Conservation (phyloP, 2,113 vertebrate species). For the Lycaon pictus region DNA sequence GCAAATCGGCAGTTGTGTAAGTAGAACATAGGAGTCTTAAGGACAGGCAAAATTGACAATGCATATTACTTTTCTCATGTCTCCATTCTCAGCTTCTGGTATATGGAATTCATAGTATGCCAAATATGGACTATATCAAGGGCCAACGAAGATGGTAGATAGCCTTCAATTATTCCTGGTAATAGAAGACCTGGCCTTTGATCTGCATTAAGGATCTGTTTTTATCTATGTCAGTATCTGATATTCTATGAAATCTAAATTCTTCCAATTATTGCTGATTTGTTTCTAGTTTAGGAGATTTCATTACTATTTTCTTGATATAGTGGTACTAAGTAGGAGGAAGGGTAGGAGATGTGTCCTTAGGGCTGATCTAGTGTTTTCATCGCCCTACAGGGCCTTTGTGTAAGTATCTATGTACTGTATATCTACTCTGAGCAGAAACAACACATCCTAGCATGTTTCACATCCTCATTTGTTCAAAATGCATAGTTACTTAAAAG, state of each 20-base stretch:
- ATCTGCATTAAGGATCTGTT: background rate
- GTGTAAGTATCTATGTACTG: background rate
- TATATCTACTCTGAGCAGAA: background rate
- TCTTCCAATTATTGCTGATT: background rate
- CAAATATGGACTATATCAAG: background rate
- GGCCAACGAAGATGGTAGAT: background rate
- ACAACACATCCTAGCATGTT: background rate
- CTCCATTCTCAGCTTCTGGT: background rate
- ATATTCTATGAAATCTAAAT: background rate
- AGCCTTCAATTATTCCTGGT: background rate
- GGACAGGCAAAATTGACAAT: background rate
- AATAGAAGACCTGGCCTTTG: background rate
- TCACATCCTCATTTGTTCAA: background rate
- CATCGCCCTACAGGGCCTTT: background rate
- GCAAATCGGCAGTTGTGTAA: background rate
- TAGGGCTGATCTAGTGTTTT: background rate
- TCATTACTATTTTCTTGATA: background rate
- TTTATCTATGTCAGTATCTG: background rate
- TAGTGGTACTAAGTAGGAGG: background rate
- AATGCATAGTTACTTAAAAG: background rate
- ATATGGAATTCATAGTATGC: background rate
- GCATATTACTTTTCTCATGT: background rate
- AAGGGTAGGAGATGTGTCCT: background rate
- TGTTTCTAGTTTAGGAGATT: background rate
- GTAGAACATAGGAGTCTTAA: background rate